A percentile compares a stretch with the other conserved stretches of the same genome.
phyloP scores from a whole-genome alignment of 2,797 vertebrate genomes.

The Helostoma temminkii region DNA sequence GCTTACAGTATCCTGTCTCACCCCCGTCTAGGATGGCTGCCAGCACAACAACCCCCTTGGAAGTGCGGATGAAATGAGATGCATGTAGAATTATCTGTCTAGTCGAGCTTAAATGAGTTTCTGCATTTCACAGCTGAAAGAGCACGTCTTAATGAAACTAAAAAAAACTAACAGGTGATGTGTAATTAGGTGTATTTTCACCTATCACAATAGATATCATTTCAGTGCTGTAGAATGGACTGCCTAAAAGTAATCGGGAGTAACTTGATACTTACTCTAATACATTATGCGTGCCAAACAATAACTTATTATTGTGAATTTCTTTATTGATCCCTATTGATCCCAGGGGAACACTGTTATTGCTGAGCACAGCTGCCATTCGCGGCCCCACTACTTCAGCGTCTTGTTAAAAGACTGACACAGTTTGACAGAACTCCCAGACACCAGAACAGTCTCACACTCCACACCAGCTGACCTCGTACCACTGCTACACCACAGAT shows the following conservation, averaged over 20 bases:
- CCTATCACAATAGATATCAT: not conserved
- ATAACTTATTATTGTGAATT: too few species aligned
- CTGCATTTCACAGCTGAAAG: conserved; percentile 48
- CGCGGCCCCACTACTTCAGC: too few species aligned
- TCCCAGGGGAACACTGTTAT: too few species aligned
- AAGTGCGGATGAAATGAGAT: conserved; percentile 73
- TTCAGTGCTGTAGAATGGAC: not conserved
- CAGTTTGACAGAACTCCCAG: too few species aligned
- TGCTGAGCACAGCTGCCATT: too few species aligned
- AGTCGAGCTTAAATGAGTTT: conserved; percentile 36
- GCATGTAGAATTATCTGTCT: conserved; percentile 62
- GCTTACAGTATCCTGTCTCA: conserved; percentile 82
- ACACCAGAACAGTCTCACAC: too few species aligned
- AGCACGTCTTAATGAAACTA: conserved; percentile 26
- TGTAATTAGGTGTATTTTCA: not conserved
- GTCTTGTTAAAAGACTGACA: too few species aligned
- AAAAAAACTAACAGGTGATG: conserved; percentile 6
- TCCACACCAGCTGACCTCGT: too few species aligned
- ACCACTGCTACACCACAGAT: too few species aligned
- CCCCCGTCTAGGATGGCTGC: conserved; percentile 60
- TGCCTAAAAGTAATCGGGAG: not conserved
- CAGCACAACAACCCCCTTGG: conserved; percentile 56
- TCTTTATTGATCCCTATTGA: too few species aligned
- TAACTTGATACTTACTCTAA: not conserved
- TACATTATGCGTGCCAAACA: not conserved